These are phyloP conservation scores for Hypotaenidia okinawae DNA, from an alignment of 2,797 vertebrate species.

Conservation along the genomic window DNA sequence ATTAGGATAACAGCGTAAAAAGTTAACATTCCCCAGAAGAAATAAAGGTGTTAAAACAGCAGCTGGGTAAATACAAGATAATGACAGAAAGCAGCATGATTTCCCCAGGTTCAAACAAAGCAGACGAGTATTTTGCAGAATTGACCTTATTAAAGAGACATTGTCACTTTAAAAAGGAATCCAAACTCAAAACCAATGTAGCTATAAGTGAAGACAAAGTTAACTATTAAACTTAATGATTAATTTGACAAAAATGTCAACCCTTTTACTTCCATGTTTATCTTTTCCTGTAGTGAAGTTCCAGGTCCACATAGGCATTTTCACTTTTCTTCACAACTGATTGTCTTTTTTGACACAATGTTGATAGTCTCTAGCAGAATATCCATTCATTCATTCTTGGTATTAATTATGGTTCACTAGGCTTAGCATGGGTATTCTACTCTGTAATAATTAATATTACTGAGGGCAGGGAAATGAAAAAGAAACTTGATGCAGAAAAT, in stretches of 20 bases:
- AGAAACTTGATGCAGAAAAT: neutral
- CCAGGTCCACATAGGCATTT: neutral
- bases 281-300: neutral
- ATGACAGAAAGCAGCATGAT: constrained; percentile 15
- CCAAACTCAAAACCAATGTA: neutral
- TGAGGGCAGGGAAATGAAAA: neutral
- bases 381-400: neutral
- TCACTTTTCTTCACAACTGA: neutral
- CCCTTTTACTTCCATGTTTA: neutral
- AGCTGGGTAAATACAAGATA: constrained; percentile 25
- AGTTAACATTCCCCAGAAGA: constrained; percentile 26
- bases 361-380: neutral
- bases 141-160: neutral
- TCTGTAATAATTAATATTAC: neutral
- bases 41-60: constrained; percentile 48
- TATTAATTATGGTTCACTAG: neutral
- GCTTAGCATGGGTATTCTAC: neutral
- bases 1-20: constrained; percentile 37
- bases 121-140: neutral
- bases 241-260: neutral
- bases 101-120: constrained; percentile 11
- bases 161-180: neutral
- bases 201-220: neutral
- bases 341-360: neutral
- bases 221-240: neutral